These are phyloP conservation scores for Myotis yumanensis DNA, from an alignment of 2,113 vertebrate genomes.

Conservation along the genomic window DNA sequence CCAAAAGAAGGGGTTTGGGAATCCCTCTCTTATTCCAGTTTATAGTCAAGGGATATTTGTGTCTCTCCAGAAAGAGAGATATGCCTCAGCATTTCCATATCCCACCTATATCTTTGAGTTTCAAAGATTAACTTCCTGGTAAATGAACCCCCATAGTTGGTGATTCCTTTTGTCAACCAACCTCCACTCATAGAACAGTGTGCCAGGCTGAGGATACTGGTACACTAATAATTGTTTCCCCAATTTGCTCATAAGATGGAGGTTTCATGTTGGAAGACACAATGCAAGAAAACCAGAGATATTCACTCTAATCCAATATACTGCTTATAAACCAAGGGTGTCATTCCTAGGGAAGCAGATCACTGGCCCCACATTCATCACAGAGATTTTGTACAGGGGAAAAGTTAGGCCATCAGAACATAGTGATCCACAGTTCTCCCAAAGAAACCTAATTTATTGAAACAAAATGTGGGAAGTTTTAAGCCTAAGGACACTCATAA, in stretches of 20 bases:
- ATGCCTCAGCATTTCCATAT: neutral
- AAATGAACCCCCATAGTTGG: neutral
- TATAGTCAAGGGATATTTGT: rapidly evolving
- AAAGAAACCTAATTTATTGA: neutral
- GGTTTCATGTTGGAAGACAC: neutral
- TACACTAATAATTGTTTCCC: neutral
- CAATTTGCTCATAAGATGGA: neutral
- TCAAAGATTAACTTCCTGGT: neutral
- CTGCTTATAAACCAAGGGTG: neutral
- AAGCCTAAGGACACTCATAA: neutral
- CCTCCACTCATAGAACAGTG: neutral
- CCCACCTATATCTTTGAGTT: neutral
- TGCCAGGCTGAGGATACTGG: neutral
- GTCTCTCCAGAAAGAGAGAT: neutral
- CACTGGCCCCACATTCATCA: neutral
- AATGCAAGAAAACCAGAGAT: neutral
- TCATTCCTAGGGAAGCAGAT: neutral
- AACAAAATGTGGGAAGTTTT: neutral
- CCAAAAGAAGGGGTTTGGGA: neutral
- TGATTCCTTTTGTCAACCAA: neutral
- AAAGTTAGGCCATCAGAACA: neutral
- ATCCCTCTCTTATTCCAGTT: neutral
- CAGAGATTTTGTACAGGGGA: neutral
- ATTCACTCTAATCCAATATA: neutral
- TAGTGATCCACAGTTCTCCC: neutral